Evolutionary conservation across 2,797 vertebrate species (phyloP), one percentile per base, ranked within the genome.

Genomic region (Amphiprion clarkii): DNA sequence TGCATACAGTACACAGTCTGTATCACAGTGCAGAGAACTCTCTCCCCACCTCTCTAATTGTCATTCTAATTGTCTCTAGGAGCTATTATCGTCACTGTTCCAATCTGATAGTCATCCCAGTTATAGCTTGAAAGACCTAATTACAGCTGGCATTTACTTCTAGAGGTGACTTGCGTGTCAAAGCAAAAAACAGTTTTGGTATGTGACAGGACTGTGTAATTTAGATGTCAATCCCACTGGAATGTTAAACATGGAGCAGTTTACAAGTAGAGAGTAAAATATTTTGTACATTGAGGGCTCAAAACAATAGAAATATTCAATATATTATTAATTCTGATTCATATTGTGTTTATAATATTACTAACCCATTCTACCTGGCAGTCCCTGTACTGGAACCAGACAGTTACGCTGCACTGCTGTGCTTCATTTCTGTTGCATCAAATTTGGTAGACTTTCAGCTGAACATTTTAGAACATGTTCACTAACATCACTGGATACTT

Each of bases 101-200:
- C 64, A 4, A 74, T 75, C 72, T 63, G 65, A 66, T 83, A 74
- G 72, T 74, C 74, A 72, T 46, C 64, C 68, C 71, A 53, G 65
- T 63, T 76, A 46, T 52, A 84, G 81, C 66, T 60, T 70, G 51
- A 77, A 67, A 81, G 52, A 63, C 46, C 60, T 81, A 61, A 85
- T 84, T 79, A 79, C 46, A 81, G 72, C 44, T 82, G 76, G 51
- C 76, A 52, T 86, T 81, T 70, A 73, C 63, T 42, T 79, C 40
- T 21, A 46, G 62, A 77, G 75, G 80, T 81, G 78, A 85, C 72
- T 67, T 58, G 64, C 58, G 58, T 77, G 61, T 74, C 55, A 74
- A 73, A 71, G 19, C 21, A 31, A 55, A 70, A 68, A 59, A 62
- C 33, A 9, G 33, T 52, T 70, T 67, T 39, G 55, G 21, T 55